Conservation (phyloP, 2,888 invertebrate species). For the Lathronympha strigana region DNA sequence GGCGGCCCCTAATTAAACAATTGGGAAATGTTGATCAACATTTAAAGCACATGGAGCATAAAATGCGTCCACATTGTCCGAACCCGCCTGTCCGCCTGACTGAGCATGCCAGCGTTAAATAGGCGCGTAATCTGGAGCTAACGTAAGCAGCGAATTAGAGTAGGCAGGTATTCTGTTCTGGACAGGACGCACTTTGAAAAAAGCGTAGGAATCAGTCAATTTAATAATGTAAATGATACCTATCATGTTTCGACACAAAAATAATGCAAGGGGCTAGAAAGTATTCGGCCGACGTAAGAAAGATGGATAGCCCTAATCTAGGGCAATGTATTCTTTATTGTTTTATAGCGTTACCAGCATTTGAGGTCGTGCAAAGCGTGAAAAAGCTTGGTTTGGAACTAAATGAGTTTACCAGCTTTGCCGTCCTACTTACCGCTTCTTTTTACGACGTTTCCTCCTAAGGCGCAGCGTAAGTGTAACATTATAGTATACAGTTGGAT, state of each 20-base stretch:
- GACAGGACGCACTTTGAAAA: no score
- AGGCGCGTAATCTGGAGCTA: no score
- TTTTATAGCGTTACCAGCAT: constrained; percentile 21
- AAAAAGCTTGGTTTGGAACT: constrained; percentile 31
- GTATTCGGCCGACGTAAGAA: neutral
- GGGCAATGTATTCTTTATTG: neutral
- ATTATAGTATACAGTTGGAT: constrained; percentile 28
- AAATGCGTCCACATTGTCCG: no score
- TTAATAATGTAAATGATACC: no score
- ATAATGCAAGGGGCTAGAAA: neutral
- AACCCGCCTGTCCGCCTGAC: no score
- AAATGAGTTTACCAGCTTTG: constrained; percentile 37
- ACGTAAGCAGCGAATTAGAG: no score
- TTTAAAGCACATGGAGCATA: no score
- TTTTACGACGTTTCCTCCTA: constrained; percentile 40
- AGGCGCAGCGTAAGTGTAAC: constrained; percentile 33
- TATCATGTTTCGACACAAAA: neutral
- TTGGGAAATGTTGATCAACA: no score
- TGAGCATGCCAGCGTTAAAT: no score
- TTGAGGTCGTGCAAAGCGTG: constrained; percentile 39
- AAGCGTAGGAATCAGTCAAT: no score
- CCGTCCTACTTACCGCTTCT: constrained; percentile 36
- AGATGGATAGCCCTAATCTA: constrained; percentile 2
- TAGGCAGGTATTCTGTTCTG: no score
- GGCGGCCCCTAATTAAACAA: no score